These are phyloP conservation scores for Ectemnius cavifrons DNA, from an alignment of 2,888 invertebrate genomes.

Conservation along the genomic window DNA sequence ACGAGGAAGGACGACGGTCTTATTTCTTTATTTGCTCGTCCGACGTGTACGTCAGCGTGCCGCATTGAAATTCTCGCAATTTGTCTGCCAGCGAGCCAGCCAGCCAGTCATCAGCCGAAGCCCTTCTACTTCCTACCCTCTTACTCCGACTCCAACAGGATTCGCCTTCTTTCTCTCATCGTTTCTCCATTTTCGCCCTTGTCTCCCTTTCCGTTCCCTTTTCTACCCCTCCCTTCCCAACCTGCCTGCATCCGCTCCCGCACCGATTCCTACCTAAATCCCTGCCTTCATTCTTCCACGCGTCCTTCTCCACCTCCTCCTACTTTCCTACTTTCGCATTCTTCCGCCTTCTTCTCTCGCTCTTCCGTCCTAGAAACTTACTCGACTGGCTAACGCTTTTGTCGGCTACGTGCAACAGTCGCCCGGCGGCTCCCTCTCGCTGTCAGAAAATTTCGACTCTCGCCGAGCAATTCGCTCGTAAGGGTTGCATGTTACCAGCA, in stretches of 20 bases:
- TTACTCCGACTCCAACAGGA: background rate
- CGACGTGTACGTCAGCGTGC: conserved; percentile 43
- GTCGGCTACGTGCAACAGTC: conserved; percentile 25
- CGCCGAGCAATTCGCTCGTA: too few species aligned
- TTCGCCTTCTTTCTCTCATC: conserved; percentile 1
- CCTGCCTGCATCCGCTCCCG: background rate
- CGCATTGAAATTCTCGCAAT: conserved; percentile 66
- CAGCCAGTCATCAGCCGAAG: conserved; percentile 36
- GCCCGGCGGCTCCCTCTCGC: conserved; percentile 11
- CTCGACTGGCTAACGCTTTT: conserved; percentile 19
- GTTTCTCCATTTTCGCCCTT: conserved; percentile 8
- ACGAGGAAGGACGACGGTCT: conserved; percentile 47
- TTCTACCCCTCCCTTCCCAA: background rate
- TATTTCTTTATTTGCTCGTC: conserved; percentile 59
- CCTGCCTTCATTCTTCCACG: conserved; percentile 9
- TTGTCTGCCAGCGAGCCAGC: conserved; percentile 56
- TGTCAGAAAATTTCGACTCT: conserved; percentile 19
- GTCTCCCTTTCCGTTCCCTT: conserved; percentile 10
- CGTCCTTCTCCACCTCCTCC: background rate
- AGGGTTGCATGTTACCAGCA: too few species aligned
- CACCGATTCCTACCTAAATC: background rate
- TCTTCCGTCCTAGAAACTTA: conserved; percentile 11
- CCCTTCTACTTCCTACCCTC: background rate
- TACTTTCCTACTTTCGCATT: conserved; percentile 1
- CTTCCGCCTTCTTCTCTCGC: too few species aligned